These are phyloP conservation scores for Typhlomys cinereus DNA, from an alignment of 2,113 vertebrate genomes.

Conservation along the genomic window DNA sequence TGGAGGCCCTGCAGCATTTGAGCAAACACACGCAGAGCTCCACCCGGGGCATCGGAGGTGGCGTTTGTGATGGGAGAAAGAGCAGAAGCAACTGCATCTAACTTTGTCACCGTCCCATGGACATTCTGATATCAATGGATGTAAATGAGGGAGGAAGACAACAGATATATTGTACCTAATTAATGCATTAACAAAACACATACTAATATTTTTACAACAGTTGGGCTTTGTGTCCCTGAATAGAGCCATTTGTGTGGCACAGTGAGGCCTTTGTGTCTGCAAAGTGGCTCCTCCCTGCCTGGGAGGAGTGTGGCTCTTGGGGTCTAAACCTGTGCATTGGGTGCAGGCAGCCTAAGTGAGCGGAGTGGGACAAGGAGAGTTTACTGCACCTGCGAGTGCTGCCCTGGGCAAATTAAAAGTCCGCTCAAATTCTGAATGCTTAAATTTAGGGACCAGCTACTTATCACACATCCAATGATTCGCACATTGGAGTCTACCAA, in stretches of 20 bases:
- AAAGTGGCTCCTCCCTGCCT: slow-evolving; percentile 79
- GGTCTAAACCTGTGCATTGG: slow-evolving; percentile 66
- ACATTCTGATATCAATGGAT: slow-evolving; percentile 83
- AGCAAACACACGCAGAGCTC: accelerated
- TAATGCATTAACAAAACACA: slow-evolving; percentile 91
- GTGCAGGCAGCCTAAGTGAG: neutral
- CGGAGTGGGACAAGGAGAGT: neutral
- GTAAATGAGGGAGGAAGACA: slow-evolving; percentile 84
- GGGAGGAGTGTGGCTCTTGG: slow-evolving; percentile 40
- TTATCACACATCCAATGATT: accelerated
- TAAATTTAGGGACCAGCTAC: neutral
- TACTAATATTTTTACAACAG: slow-evolving; percentile 92
- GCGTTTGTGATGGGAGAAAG: neutral
- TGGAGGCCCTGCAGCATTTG: accelerated
- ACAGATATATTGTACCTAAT: slow-evolving; percentile 86
- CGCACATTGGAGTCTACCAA: accelerated
- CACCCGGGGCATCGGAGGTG: accelerated
- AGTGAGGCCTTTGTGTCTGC: slow-evolving; percentile 84
- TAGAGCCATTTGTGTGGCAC: slow-evolving; percentile 87
- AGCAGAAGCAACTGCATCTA: slow-evolving; percentile 48
- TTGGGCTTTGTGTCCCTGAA: slow-evolving; percentile 90
- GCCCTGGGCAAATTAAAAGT: neutral
- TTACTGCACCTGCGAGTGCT: neutral
- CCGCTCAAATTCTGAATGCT: accelerated
- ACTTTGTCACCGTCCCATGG: slow-evolving; percentile 50